These are phyloP conservation scores for Chymomyza fuscimana DNA, from an alignment of 2,888 invertebrate genomes.

Conservation along the genomic window DNA sequence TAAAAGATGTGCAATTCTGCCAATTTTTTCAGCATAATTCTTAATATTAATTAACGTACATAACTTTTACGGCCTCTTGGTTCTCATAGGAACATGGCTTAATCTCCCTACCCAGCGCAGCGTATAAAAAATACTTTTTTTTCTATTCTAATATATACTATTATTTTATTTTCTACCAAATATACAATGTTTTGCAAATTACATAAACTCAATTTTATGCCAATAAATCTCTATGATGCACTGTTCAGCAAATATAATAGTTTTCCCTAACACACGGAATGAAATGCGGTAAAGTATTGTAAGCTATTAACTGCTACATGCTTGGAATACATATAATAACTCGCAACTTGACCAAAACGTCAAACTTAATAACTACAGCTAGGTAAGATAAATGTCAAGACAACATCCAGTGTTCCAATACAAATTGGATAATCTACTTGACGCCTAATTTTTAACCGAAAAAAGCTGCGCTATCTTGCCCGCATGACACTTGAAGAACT, in stretches of 20 bases:
- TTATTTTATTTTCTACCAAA: slow-evolving; percentile 47
- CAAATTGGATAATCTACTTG: not conserved
- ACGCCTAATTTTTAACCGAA: slow-evolving; percentile 77
- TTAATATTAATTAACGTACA: no score
- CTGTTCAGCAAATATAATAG: slow-evolving; percentile 20
- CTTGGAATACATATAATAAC: slow-evolving; percentile 52
- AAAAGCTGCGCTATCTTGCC: slow-evolving; percentile 78
- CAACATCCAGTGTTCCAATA: slow-evolving; percentile 4
- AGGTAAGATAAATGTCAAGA: not conserved
- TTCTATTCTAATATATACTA: slow-evolving; percentile 14
- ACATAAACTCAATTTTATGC: slow-evolving; percentile 38
- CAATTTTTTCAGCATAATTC: no score
- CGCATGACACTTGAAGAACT: slow-evolving; percentile 85
- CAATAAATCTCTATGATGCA: slow-evolving; percentile 10
- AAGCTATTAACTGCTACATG: slow-evolving; percentile 11
- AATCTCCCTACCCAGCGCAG: no score
- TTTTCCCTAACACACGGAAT: slow-evolving; percentile 51
- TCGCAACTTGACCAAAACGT: slow-evolving; percentile 21
- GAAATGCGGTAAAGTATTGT: slow-evolving; percentile 57
- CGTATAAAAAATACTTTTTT: not conserved
- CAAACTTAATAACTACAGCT: not conserved
- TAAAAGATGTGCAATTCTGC: no score
- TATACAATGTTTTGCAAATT: slow-evolving; percentile 20
- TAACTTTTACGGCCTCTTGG: no score
- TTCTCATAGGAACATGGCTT: no score